A percentile compares a stretch with the other conserved stretches of the same genome.
Conservation (phyloP, 1,140 invertebrate genomes). For the Pygmarrhopalites habei region DNA sequence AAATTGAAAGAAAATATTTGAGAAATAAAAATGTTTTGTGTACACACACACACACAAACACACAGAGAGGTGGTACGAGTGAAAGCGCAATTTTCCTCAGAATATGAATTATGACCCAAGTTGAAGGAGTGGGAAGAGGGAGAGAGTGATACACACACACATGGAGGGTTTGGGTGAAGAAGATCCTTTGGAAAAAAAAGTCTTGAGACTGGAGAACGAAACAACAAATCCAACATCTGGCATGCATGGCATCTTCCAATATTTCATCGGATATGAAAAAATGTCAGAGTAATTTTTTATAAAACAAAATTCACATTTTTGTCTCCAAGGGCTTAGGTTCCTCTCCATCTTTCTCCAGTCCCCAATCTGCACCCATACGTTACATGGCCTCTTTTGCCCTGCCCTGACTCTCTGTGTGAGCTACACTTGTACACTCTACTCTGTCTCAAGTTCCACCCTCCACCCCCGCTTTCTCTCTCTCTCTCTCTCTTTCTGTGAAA, state of each 20-base stretch:
- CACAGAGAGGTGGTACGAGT: not conserved
- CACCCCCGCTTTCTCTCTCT: no score
- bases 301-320: conserved; percentile 19
- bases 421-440: no score
- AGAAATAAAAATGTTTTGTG: not conserved
- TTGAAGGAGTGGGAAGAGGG: not conserved
- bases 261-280: conserved; percentile 29
- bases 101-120: not conserved
- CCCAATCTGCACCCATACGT: not conserved
- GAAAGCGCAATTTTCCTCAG: not conserved
- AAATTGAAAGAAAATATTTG: not conserved
- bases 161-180: not conserved
- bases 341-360: conserved; percentile 3
- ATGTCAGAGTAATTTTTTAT: conserved; percentile 24
- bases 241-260: conserved; percentile 17
- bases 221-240: conserved; percentile 7
- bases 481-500: no score
- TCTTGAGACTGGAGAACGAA: not conserved
- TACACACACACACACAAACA: not conserved
- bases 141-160: not conserved
- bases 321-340: conserved; percentile 15
- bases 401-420: no score
- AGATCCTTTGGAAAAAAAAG: not conserved
- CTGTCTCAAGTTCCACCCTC: no score
- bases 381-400: no score